Conservation (phyloP, 1,140 invertebrate species). For the Drosophila burlai region DNA sequence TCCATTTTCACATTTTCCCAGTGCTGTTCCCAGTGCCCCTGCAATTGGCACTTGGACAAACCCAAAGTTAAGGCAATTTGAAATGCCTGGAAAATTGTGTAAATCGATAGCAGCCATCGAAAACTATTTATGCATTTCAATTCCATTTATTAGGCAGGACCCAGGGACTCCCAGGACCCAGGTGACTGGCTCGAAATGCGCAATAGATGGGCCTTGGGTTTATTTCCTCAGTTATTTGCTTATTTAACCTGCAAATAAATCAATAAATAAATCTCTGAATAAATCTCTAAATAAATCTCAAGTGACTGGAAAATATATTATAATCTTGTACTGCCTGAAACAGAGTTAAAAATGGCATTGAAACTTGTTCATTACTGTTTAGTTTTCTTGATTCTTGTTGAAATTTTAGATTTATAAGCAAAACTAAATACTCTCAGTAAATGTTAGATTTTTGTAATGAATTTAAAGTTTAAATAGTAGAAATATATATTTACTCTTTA, state of each 20-base stretch:
- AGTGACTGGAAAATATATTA: not conserved
- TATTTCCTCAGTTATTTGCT: not conserved
- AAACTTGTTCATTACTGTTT: not conserved
- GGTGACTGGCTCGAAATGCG: conserved; percentile 16
- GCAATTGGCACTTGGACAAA: conserved; percentile 21
- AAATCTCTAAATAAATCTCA: no score
- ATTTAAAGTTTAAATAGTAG: no score
- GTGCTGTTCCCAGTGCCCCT: not conserved
- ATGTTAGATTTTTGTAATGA: not conserved
- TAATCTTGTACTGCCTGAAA: no score
- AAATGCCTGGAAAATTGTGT: conserved; percentile 29
- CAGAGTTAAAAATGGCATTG: not conserved
- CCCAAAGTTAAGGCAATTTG: conserved; percentile 1
- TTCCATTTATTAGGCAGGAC: conserved; percentile 31
- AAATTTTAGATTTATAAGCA: not conserved
- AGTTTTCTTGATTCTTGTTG: not conserved
- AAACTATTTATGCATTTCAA: conserved; percentile 45
- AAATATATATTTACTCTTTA: not conserved
- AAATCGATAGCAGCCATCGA: conserved; percentile 38
- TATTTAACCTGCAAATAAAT: not conserved
- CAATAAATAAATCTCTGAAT: not conserved
- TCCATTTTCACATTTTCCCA: not conserved
- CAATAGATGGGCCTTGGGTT: conserved; percentile 2
- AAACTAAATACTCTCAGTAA: not conserved
- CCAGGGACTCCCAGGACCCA: not conserved